Base-by-base conservation (phyloP, 2,113 vertebrate genomes). In the Hypocryptadius cinnamomeus region DNA sequence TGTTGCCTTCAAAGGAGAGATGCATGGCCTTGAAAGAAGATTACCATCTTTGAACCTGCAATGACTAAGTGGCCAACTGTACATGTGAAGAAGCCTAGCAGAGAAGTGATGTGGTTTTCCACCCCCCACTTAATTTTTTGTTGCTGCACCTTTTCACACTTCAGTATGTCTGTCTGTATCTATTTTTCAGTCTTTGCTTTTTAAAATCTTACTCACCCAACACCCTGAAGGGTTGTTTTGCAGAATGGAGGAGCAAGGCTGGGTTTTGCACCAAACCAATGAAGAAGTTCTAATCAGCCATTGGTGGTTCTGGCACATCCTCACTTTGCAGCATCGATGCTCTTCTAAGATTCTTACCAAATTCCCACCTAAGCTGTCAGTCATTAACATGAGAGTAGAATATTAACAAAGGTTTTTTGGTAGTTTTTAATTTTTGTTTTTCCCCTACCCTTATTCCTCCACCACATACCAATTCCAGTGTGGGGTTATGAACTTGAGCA, bases 71-170 rank as follows among this genome's bases (percentile, higher is more conserved):
- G 48, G 30, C 21, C 47, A 63, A 0, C 4, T 77, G 27, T 47
- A 19, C 0, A 0, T 1, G 0, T 70, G 66, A 64, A 51, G 39
- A 50, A 83, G 24, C 18, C 71, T 66, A 39, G 33, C 39, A 47
- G 4, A 70, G 51, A 42, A 42, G 14, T 59, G 39, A 50, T 1
- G 7, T 28, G 15, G 3, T 42, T 83, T 85, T 56, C 44, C 13
- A 25, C 4, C 2, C 2, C 4, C 24, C 28, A 1, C 23, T 85
- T 90, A 0, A 0, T 33, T 88, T 83, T 56, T 18, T 44, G n/a
- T 78, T 82, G 42, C 50, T 79, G 22, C 3, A 21, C 6, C 19
- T 64, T 77, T 85, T 87, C 18, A 44, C 33, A 7, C 24, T 37
- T 79, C 15, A 1, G 0, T 23, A 4, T 68, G 59, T 63, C 21